Base-by-base conservation (phyloP, 2,113 vertebrate genomes). In the Microtus ochrogaster region DNA sequence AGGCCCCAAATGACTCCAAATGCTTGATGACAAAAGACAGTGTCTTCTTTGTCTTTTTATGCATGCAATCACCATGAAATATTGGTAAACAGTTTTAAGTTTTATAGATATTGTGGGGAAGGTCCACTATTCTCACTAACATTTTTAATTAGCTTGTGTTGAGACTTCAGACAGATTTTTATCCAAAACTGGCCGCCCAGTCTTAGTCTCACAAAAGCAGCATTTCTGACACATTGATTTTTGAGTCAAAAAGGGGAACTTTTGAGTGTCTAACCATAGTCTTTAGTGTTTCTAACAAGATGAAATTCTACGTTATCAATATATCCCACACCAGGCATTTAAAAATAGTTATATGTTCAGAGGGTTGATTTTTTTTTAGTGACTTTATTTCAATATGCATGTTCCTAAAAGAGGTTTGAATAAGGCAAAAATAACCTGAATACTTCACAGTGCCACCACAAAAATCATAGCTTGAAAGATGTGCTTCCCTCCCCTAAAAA, bases 71-170 rank as follows among this genome's bases (percentile, higher is more conserved):
- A 87, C 89, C 7, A 47, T 61, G 74, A 55, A 76, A 84, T 61
- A 55, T 22, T 81, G 16, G 36, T 7, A 58, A 94, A 70, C 61
- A 82, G 21, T 70, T 94, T 96, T 4, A 78, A 70, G 39, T 41
- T 95, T 66, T 94, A 7, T 66, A 70, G 94, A 41, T 88, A 44
- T 5, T 70, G 33, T 36, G 19, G 7, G 39, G 78, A 77, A 65
- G 68, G 73, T 94, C 74, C 94, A 26, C 58, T 58, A 58, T 58
- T 58, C 19, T 58, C 19, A 13, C 39, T 77, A 33, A 22, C 24
- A 6, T 28, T 73, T 97, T 94, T 93, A 92, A 92, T 95, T 84
- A 88, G 58, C 65, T 94, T 76, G 33, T 95, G 85, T 68, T 92
- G 30, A 74, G 90, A 76, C 89, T 95, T 89, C 74, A 83, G 70